Conservation (phyloP, 2,888 invertebrate species). For the Clusia tigrina region DNA sequence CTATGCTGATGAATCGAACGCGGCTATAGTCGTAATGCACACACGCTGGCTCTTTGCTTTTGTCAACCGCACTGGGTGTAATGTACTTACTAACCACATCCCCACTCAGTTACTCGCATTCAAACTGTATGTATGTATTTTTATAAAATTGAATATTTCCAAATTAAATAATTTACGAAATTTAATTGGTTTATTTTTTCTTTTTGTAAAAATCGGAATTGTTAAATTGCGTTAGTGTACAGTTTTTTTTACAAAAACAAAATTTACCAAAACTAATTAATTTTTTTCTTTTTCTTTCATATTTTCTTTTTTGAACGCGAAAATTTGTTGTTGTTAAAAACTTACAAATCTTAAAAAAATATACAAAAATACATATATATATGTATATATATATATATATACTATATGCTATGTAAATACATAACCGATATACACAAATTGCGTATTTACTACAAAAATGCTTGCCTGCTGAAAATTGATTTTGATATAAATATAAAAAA, state of each 20-base stretch:
- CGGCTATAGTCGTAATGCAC: too few relatives aligned
- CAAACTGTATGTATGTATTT: constrained; percentile 29
- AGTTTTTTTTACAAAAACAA: constrained; percentile 36
- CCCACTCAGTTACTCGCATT: not conserved
- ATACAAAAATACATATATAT: constrained; percentile 32
- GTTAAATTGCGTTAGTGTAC: constrained; percentile 42
- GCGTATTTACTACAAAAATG: constrained; percentile 37
- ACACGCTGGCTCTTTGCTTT: too few relatives aligned
- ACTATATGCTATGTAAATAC: too few relatives aligned
- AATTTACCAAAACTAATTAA: constrained; percentile 29
- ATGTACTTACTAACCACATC: not conserved
- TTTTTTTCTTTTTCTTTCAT: constrained; percentile 44
- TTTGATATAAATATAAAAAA: constrained; percentile 21
- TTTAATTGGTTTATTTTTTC: constrained; percentile 26
- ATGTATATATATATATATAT: not conserved
- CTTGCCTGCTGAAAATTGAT: constrained; percentile 38
- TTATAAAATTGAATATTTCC: constrained; percentile 14
- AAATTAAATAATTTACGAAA: constrained; percentile 9
- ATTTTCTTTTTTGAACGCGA: constrained; percentile 40
- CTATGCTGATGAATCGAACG: too few relatives aligned
- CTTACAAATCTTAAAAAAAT: constrained; percentile 29
- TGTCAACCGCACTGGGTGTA: too few relatives aligned
- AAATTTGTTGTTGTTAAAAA: constrained; percentile 41
- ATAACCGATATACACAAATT: constrained; percentile 33
- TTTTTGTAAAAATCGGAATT: too few relatives aligned